These are phyloP conservation scores for Amblyornis subalaris DNA, from an alignment of 2,113 vertebrate genomes.

Conservation along the genomic window DNA sequence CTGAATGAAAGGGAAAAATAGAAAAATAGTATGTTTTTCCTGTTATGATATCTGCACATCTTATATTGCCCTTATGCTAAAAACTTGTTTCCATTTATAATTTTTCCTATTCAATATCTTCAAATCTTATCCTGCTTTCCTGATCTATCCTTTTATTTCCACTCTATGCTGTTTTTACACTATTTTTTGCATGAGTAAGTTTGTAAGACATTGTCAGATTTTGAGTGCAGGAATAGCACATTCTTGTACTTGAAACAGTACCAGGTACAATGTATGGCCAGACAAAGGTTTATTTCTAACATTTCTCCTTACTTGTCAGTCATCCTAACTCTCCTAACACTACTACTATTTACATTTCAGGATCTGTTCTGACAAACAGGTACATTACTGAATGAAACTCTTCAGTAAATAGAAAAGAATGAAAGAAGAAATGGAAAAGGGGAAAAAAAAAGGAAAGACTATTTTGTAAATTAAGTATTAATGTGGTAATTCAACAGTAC, in stretches of 20 bases:
- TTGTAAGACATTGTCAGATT: not conserved
- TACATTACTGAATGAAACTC: not conserved
- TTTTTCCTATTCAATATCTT: not conserved
- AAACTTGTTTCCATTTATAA: not conserved
- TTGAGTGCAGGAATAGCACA: not conserved
- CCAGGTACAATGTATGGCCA: not conserved
- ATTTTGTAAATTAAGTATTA: not conserved
- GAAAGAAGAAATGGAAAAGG: not conserved
- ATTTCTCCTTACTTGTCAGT: not conserved
- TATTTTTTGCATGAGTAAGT: not conserved
- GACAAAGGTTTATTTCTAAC: not conserved
- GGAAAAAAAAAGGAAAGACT: not conserved
- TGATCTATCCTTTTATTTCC: not conserved
- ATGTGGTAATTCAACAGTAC: conserved; percentile 53
- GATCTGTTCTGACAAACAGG: not conserved
- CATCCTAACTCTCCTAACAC: not conserved
- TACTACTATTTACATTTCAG: not conserved
- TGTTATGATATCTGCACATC: not conserved
- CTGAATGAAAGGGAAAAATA: not conserved
- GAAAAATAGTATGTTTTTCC: not conserved
- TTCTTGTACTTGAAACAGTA: not conserved
- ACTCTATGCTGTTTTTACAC: not conserved
- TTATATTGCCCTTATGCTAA: not conserved
- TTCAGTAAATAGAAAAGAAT: not conserved
- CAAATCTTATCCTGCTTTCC: not conserved